Evolutionary conservation across 1,140 invertebrate genomes (phyloP), one percentile per base, ranked within the genome.

Genomic region (Neodiprion lecontei): DNA sequence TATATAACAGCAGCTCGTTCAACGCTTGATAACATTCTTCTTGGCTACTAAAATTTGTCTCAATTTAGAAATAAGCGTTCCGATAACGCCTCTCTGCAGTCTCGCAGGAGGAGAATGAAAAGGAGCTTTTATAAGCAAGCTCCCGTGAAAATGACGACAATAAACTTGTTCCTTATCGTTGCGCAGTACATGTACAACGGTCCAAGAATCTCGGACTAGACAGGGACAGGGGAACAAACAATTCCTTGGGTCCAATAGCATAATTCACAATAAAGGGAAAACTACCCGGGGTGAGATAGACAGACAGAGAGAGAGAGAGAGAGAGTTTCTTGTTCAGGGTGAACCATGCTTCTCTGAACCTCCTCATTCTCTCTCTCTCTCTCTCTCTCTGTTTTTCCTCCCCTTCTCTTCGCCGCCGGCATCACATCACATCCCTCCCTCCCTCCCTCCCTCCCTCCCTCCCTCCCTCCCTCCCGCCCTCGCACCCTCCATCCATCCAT

Each of bases 171-270:
- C 28, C 28, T 40, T 40, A 21, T 21, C 17, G 17, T 21, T 21
- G 17, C 17, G 17, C 17, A 21, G 17, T 21, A 21, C 17, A 40
- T 40, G 5, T 5, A 40, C 1, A 40, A 40, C 28, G 5, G 28
- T 40, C 28, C 28, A 40, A 67, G 75, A 79, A 76, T 65, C 70
- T 77, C 78, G 78, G 79, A 80, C 78, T 74, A 67, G 71, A 67
- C 75, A 75, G 73, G 76, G 81, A 82, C 81, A 79, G 74, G 74
- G 76, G 72, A 76, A 75, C 71, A 77, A 77, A 72, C 79, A 78
- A 79, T 81, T 83, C 80, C 80, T 71, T 53, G 76, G 75, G 72
- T 80, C 78, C 80, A 83, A 85, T 85, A 85, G 81, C 79, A 80
- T 84, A 74, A 72, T 75, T 77, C 70, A 79, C 81, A 78, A 83